Evolutionary conservation across 2,797 vertebrate species (phyloP), one percentile per base, ranked within the genome.

Genomic region (Takifugu ocellatus): DNA sequence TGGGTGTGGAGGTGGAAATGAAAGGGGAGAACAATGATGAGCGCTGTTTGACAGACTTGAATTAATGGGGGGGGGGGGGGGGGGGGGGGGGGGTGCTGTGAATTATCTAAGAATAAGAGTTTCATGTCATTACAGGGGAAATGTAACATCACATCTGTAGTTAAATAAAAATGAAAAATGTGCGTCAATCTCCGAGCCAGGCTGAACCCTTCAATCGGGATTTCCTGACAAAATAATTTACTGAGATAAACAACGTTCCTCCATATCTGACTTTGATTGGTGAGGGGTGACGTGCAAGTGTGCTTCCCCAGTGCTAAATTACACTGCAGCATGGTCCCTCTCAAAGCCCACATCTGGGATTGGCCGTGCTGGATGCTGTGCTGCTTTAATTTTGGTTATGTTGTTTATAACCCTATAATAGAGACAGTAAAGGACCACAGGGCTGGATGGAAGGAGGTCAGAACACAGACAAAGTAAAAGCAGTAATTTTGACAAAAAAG

Each of bases 401-500:
- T 89, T 91, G 87, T 90, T 90, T 90, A 87, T 88, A 90, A 87
- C 84, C 87, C 88, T 87, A 87, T 90, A 91, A 91, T 91, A 88
- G 84, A 89, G 85, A 83, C 84, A 90, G 85, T 81, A 79, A 72
- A 85, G 83, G 84, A 79, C 82, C 80, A 84, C 84, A 85, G 84
- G 75, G 83, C 66, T 66, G 57, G 51, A 43, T 46, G 44, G 44
- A n/a, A 46, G 44, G 6, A 46, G 16, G 44, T 79, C 61, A 76
- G 12, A 39, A 12, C 36, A 2, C 64, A 70, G 63, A 77, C 74
- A 76, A 75, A 84, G 77, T 63, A 77, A 75, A 76, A 83, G 81
- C 83, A 77, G 57, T 74, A 61, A 68, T 79, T 79, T 77, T 53
- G 17, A 51, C 54, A 5, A 66, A 64, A 44, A 52, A 33, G 15